Base-by-base conservation (phyloP, 2,797 vertebrate genomes). In the Anniella stebbinsi region DNA sequence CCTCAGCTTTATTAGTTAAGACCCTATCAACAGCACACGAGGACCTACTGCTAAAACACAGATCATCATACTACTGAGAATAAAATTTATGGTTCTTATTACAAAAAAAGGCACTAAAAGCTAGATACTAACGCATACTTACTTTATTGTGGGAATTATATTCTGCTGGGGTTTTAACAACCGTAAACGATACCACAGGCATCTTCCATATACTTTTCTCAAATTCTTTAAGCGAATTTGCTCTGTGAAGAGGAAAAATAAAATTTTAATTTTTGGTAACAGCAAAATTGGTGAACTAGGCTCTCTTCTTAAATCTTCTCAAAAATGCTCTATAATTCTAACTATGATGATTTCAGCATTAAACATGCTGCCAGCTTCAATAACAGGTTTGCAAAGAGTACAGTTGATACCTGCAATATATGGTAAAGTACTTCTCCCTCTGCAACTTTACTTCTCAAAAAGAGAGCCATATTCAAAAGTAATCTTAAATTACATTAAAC, bases 201-300 rank as follows among this genome's bases (percentile, higher is more conserved):
- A 99, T 95, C 98, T 98, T 97, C 99, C 98, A 92, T 99, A 99
- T 0, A 99, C 98, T 54, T 98, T 97, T 96, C 99, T 97, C 96
- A 99, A 97, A 95, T 98, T 99, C 97, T 99, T 99, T 96, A 99
- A 97, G 57, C 99, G 98, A 93, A 98, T 98, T 98, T 99, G 99
- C 93, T 99, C 99, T 99, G 94, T 69, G 80, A 95, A 97, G 84
- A 96, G 33, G 28, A 89, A 89, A 87, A 36, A 75, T 6, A n/a
- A 33, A 0, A 33, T 75, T 87, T 89, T 80, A 63, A 28, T 15
- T n/a, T 90, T 41, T 33, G 28, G 60, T 84, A 87, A 51, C 33
- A 87, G 33, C 48, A 87, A 84, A 77, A 28, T 5, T 54, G 69
- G n/a, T 51, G n/a, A 25, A 30, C n/a, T 8, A 77, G 13, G 18